A percentile compares a stretch with the other conserved stretches of the same genome.
phyloP scores from a whole-genome alignment of 2,888 invertebrate species.

The Drosophila demipolita region DNA sequence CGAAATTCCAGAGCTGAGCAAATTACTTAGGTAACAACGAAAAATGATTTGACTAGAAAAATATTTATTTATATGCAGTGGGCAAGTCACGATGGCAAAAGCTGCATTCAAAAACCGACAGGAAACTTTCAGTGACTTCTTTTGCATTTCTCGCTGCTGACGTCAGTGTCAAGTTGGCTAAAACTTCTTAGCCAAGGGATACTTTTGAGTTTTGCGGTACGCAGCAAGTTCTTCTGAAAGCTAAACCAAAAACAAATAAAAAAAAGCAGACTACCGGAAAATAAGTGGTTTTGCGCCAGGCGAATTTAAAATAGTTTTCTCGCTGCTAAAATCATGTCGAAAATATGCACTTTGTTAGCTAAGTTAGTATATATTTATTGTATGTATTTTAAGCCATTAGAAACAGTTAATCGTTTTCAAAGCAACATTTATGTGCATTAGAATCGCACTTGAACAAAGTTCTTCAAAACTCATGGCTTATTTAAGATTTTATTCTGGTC shows the following conservation, averaged over 20 bases:
- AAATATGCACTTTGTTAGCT: background rate
- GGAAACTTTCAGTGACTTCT: conserved; percentile 57
- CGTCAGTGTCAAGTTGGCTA: conserved; percentile 50
- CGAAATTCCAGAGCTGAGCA: conserved; percentile 33
- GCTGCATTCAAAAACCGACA: conserved; percentile 47
- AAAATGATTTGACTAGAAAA: conserved; percentile 55
- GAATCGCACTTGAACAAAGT: background rate
- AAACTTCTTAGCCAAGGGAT: conserved; percentile 57
- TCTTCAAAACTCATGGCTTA: background rate
- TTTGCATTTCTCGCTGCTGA: conserved; percentile 45
- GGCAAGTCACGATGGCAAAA: background rate
- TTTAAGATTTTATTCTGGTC: background rate
- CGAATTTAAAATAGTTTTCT: conserved; percentile 17
- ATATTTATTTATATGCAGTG: conserved; percentile 48
- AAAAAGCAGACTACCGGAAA: conserved; percentile 19
- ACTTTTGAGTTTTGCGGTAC: conserved; percentile 52
- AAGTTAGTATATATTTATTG: background rate
- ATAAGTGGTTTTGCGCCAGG: conserved; percentile 30
- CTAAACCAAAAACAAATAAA: conserved; percentile 15
- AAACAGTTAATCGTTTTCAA: background rate
- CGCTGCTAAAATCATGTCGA: conserved; percentile 9
- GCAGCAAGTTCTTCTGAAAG: conserved; percentile 34
- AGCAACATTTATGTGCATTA: background rate
- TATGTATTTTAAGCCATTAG: background rate
- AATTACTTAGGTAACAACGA: conserved; percentile 46